These are phyloP conservation scores for Tenebrio molitor DNA, from an alignment of 1,140 invertebrate species.

Conservation along the genomic window DNA sequence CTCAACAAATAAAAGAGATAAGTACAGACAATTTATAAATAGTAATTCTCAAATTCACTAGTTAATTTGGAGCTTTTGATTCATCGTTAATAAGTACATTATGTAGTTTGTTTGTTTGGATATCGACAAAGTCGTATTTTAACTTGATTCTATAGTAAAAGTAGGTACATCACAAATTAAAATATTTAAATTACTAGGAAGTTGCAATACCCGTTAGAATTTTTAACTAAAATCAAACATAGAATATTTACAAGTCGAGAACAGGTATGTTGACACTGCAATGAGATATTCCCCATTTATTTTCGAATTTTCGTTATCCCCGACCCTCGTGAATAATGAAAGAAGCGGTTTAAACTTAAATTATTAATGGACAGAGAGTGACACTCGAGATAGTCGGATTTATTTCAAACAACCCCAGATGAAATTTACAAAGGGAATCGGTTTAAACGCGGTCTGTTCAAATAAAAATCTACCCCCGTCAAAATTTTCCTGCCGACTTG, in stretches of 20 bases:
- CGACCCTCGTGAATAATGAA: conserved; percentile 27
- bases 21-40: no score
- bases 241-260: conserved; percentile 14
- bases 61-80: no score
- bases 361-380: conserved; percentile 21
- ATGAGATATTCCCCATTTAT: conserved; percentile 33
- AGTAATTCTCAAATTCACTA: no score
- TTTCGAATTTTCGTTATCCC: conserved; percentile 35
- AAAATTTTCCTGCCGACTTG: neutral
- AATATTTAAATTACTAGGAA: conserved; percentile 19
- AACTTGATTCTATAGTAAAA: no score
- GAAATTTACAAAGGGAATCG: conserved; percentile 32
- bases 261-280: conserved; percentile 28
- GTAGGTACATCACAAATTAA: conserved; percentile 36
- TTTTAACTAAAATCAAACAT: conserved; percentile 38
- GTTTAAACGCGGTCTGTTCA: conserved; percentile 12
- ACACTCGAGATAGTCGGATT: conserved; percentile 30
- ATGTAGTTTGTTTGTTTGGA: no score
- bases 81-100: no score
- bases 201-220: neutral
- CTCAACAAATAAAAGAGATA: no score
- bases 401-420: conserved; percentile 22
- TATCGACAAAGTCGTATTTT: no score
- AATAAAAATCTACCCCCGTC: neutral
- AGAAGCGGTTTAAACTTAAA: conserved; percentile 37